Conservation (phyloP, 37 sponge, comb jelly and placozoan species). For the Geodia barretti region DNA sequence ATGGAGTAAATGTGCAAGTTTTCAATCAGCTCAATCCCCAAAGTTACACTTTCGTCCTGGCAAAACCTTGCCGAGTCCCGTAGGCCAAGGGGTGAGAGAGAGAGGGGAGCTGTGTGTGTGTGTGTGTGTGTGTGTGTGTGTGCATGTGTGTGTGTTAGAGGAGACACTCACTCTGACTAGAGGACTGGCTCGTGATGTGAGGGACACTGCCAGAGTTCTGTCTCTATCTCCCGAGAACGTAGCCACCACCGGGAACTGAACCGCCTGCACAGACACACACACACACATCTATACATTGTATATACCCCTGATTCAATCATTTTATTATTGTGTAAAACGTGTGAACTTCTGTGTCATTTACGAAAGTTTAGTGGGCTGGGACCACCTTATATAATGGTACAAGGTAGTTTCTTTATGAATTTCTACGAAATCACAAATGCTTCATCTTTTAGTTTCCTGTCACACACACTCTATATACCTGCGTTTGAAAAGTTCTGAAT, state of each 20-base stretch:
- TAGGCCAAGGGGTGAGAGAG: not conserved
- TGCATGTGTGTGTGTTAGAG: not conserved
- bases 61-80: too few species aligned
- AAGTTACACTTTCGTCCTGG: too few species aligned
- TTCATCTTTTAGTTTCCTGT: not conserved
- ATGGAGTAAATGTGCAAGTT: too few species aligned
- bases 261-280: constrained; percentile 19
- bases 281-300: too few species aligned
- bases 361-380: too few species aligned
- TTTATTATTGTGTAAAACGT: too few species aligned
- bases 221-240: constrained; percentile 39
- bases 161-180: not conserved
- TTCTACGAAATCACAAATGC: not conserved
- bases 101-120: not conserved
- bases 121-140: too few species aligned
- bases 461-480: constrained; percentile 50
- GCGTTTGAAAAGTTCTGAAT: constrained; percentile 58
- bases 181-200: not conserved
- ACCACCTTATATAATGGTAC: too few species aligned
- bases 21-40: too few species aligned
- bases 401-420: not conserved
- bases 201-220: not conserved
- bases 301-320: too few species aligned
- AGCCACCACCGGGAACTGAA: constrained; percentile 68
- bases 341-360: too few species aligned